Base-by-base conservation (phyloP, 1,140 invertebrate genomes). In the Aethina tumida region DNA sequence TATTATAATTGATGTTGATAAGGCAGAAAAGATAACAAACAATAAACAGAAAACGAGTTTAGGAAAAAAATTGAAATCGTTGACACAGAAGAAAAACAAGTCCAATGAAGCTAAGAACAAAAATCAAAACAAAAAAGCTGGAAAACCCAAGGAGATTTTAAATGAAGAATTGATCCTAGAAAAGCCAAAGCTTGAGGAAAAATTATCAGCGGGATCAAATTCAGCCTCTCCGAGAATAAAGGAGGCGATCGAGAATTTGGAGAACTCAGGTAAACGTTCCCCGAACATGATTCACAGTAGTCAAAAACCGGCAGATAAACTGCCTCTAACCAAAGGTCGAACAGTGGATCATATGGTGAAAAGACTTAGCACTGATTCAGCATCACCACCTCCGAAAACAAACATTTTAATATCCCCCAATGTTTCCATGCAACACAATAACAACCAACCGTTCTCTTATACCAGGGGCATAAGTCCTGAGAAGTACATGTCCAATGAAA, bases 371-470 rank as follows among this genome's bases (percentile, higher is more conserved):
- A 70, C 68, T 60, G 75, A 77, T 49, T 69, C 71, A 41, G 66
- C 67, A 27, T 75, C 75, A n/a, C 69, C 75, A 2, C 76, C 73
- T 52, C 58, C 70, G 19, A 65, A 73, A 50, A 67, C 64, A 0
- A 62, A 61, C 26, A 60, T 66, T 0, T 69, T 83, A 53, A 67
- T 81, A 4, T 68, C 71, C 5, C 70, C 77, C 6, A 58, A 70
- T 33, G 62, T 64, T 1, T 71, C 70, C 35, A 72, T 73, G 19
- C 66, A 71, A 7, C 77, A 78, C 47, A 82, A 83, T 52, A 73
- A 75, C 45, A 84, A 81, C 49, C 70, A 79, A 52, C 79, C 81
- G 6, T 83, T 84, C 56, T 83, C 79, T 0, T 84, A 84, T 44
- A 80, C 76, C 0, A 73, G 71, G 37, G 63, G 62, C 5, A 28